Percentiles rank a stretch among this genome's conserved stretches.
Conservation (phyloP, 2,113 vertebrate species). For the Phyllopteryx taeniolatus region DNA sequence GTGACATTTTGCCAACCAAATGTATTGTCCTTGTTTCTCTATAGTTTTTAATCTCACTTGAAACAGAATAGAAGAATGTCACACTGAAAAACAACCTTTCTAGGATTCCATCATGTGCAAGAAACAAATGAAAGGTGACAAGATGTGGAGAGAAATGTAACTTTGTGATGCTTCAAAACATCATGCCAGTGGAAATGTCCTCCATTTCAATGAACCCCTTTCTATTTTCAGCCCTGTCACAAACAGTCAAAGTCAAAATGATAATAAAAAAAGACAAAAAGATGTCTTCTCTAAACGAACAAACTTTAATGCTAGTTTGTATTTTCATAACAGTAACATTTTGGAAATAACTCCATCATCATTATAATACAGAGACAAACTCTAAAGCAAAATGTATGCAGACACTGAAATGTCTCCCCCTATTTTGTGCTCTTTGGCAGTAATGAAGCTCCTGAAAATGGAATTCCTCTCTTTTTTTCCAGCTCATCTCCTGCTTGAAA, state of each 20-base stretch:
- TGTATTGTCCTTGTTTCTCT: constrained; percentile 25
- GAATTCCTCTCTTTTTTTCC: constrained; percentile 60
- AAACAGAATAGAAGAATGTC: constrained; percentile 8
- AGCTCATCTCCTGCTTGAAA: constrained; percentile 54
- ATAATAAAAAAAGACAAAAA: constrained; percentile 19
- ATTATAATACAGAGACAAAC: not conserved
- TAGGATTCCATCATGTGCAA: constrained; percentile 4
- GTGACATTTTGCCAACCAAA: constrained; percentile 34
- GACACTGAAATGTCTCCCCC: constrained; percentile 42
- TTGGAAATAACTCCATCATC: not conserved
- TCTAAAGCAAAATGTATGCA: constrained; percentile 18
- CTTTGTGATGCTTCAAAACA: constrained; percentile 17
- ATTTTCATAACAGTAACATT: too few species aligned
- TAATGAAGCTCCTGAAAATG: constrained; percentile 47
- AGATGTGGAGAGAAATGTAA: constrained; percentile 1
- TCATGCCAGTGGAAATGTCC: constrained; percentile 26
- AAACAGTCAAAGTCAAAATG: constrained; percentile 21
- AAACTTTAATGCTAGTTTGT: not conserved
- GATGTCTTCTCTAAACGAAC: constrained; percentile 17
- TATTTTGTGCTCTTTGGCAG: constrained; percentile 22
- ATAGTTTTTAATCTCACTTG: not conserved
- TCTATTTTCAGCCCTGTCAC: constrained; percentile 20
- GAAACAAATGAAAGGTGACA: constrained; percentile 35
- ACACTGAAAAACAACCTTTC: constrained; percentile 4
- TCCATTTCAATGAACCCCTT: constrained; percentile 1